phyloP scores from a whole-genome alignment of 1,140 invertebrate genomes.

The Seison nebaliae region DNA sequence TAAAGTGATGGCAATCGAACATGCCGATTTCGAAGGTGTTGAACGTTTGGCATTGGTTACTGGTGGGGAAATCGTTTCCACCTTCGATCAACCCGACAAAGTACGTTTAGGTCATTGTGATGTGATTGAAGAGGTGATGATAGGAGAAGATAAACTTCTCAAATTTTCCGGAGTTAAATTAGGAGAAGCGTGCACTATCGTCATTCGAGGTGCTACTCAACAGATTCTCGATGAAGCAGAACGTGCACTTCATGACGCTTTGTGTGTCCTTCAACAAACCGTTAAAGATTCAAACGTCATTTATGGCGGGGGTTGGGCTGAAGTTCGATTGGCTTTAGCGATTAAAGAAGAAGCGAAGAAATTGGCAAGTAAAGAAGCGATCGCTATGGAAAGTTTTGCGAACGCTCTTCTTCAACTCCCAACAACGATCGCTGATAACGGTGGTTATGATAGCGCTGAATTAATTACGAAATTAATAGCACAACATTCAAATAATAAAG shows the following conservation, averaged over 20 bases:
- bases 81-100: constrained; percentile 68
- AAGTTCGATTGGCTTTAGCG: constrained; percentile 83
- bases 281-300: constrained; percentile 68
- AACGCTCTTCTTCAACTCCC: constrained; percentile 56
- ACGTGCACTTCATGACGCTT: constrained; percentile 78
- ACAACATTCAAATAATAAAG: constrained; percentile 34
- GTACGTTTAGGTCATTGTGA: constrained; percentile 78
- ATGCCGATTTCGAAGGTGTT: constrained; percentile 97
- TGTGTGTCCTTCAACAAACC: constrained; percentile 81
- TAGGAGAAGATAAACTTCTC: constrained; percentile 80
- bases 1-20: constrained; percentile 94
- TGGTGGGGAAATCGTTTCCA: constrained; percentile 91
- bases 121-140: constrained; percentile 84
- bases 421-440: constrained; percentile 86
- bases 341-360: constrained; percentile 51
- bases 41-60: constrained; percentile 82
- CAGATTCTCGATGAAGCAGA: constrained; percentile 98
- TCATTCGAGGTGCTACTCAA: constrained; percentile 88
- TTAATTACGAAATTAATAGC: constrained; percentile 64
- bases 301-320: constrained; percentile 60
- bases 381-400: constrained; percentile 86
- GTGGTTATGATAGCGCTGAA: constrained; percentile 84
- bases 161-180: constrained; percentile 75
- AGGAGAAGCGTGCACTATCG: constrained; percentile 83
- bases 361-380: constrained; percentile 80